Evolutionary conservation across 2,113 vertebrate genomes (phyloP), one percentile per base, ranked within the genome.

Genomic region (Calyptomena viridis): DNA sequence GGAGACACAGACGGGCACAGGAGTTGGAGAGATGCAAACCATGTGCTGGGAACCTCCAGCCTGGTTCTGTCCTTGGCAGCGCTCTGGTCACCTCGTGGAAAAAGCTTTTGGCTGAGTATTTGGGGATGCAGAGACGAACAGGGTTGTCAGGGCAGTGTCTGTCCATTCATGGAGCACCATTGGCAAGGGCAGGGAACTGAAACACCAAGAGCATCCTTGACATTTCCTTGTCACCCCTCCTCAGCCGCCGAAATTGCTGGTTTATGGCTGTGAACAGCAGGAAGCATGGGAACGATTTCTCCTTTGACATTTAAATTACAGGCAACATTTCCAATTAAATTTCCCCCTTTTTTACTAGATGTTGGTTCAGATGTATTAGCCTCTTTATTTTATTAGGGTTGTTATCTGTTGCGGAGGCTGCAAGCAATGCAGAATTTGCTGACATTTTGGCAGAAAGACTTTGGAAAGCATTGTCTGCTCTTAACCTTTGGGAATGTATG

Each of bases 231-330:
- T 49, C 2, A 0, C 60, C 60, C 39, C 15, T 88, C 67, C 28
- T 52, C 62, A n/a, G 66, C n/a, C 62, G 16, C 44, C 0, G 3
- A 49, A 64, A 39, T 27, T 49, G 55, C 42, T 89, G 49, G 22
- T 53, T 87, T 42, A 31, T 62, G 33, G 81, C 71, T 64, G 72
- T 15, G 75, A 73, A 21, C 74, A 76, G 87, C 84, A 84, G 89
- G 90, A 78, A 93, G 46, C 71, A 9, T 3, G 3, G 39, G n/a
- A 72, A 42, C 2, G 1, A 49, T 73, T 90, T 75, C 44, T 90
- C 67, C 79, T 80, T 80, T 94, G 90, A 87, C 37, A 50, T 93
- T 94, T 85, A 85, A 96, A 91, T 93, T 90, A 39, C 46, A 90
- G 92, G 18, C 60, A 56, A 50, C 30, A 10, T 35, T 91, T 88